Conservation (phyloP, 2,888 invertebrate genomes). For the Eristalis pertinax region DNA sequence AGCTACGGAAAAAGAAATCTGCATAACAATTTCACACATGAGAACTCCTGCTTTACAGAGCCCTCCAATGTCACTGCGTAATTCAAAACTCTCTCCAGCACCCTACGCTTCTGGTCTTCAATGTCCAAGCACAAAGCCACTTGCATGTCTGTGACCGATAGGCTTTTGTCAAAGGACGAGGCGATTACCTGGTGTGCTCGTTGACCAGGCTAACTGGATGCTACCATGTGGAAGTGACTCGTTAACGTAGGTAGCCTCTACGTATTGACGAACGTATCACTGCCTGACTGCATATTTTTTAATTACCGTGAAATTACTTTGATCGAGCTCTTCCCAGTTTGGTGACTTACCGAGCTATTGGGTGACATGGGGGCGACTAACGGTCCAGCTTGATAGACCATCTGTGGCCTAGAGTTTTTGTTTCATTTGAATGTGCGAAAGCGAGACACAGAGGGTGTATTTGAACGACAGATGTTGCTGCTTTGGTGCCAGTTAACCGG, state of each 20-base stretch:
- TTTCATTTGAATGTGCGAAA: not conserved
- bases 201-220: constrained; percentile 49
- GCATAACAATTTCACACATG: constrained; percentile 70
- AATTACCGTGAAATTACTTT: constrained; percentile 71
- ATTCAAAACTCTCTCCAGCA: constrained; percentile 57
- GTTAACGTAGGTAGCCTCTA: constrained; percentile 20
- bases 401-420: constrained; percentile 46
- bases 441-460: not conserved
- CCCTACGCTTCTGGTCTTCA: constrained; percentile 70
- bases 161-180: constrained; percentile 34
- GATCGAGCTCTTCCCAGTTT: constrained; percentile 46
- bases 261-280: constrained; percentile 42
- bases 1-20: constrained; percentile 49
- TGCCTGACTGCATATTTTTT: constrained; percentile 50
- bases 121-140: constrained; percentile 24
- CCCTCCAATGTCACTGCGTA: constrained; percentile 48
- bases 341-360: constrained; percentile 55
- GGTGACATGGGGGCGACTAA: constrained; percentile 39
- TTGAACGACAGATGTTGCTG: constrained; percentile 61
- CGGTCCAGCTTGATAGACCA: constrained; percentile 59
- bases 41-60: constrained; percentile 31
- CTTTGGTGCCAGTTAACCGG: constrained; percentile 38
- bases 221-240: constrained; percentile 51
- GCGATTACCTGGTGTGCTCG: constrained; percentile 24
- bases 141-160: constrained; percentile 31